Conservation (phyloP, 2,113 vertebrate genomes). For the Stigmatopora argus region DNA sequence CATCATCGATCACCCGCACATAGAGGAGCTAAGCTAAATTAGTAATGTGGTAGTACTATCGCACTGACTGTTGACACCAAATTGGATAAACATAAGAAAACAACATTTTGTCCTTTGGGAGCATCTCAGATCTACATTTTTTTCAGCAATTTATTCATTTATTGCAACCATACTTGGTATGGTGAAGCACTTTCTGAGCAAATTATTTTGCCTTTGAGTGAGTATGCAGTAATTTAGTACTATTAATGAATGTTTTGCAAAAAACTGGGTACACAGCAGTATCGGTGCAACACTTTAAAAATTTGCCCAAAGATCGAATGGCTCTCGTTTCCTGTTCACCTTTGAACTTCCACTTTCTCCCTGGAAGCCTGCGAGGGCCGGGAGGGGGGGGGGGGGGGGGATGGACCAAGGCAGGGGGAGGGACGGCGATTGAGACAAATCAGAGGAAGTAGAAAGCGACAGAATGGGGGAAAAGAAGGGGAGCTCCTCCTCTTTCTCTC, state of each 20-base stretch:
- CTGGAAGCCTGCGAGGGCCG: slow-evolving; percentile 44
- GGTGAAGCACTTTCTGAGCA: too few species aligned
- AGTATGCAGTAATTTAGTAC: too few species aligned
- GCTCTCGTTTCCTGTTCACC: slow-evolving; percentile 82
- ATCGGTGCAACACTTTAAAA: not conserved
- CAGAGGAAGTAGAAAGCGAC: slow-evolving; percentile 44
- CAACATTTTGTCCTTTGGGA: too few species aligned
- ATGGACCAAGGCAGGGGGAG: slow-evolving; percentile 16
- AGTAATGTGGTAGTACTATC: too few species aligned
- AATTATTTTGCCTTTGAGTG: too few species aligned
- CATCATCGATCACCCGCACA: slow-evolving; percentile 41
- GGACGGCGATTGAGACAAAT: slow-evolving; percentile 29
- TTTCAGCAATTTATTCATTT: too few species aligned
- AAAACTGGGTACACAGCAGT: too few species aligned
- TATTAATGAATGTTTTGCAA: too few species aligned
- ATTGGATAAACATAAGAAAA: too few species aligned
- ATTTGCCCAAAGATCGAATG: slow-evolving; percentile 64
- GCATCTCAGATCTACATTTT: too few species aligned
- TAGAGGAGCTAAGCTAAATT: not conserved
- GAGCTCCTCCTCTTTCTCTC: slow-evolving; percentile 74
- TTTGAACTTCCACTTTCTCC: slow-evolving; percentile 80
- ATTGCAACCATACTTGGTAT: too few species aligned
- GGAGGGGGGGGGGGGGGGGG: slow-evolving; percentile 13
- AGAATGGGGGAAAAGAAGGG: slow-evolving; percentile 48
- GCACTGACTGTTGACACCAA: too few species aligned